Evolutionary conservation across 2,797 vertebrate species (phyloP).

Genomic region (Chelon labrosus): DNA sequence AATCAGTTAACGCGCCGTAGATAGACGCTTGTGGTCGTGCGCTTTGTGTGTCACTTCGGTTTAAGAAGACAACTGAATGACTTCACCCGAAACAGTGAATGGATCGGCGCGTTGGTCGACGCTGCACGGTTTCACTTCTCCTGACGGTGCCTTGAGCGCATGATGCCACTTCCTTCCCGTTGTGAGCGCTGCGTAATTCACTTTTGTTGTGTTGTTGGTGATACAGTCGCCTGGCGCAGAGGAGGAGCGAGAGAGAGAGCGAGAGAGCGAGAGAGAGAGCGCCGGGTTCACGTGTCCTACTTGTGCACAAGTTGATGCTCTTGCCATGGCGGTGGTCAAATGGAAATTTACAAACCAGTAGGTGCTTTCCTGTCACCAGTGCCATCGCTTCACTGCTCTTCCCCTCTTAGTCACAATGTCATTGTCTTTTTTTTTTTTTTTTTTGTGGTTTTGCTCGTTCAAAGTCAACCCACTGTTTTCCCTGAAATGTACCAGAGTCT

Average conservation of each 20-base stretch:
- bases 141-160: slow-evolving; percentile 13
- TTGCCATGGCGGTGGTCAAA: neutral
- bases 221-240: too few relatives aligned
- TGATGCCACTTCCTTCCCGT: slow-evolving; percentile 52
- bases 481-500: slow-evolving; percentile 43
- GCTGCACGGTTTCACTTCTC: slow-evolving; percentile 63
- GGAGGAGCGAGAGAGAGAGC: too few relatives aligned
- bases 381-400: neutral
- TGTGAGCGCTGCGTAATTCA: neutral
- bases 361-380: too few relatives aligned
- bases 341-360: neutral
- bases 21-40: neutral
- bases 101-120: slow-evolving; percentile 3
- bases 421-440: slow-evolving; percentile 2
- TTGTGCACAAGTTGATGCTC: neutral
- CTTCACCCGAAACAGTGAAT: slow-evolving; percentile 56
- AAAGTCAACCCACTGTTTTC: slow-evolving; percentile 45
- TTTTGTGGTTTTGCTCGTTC: slow-evolving; percentile 16
- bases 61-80: slow-evolving; percentile 50
- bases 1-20: neutral
- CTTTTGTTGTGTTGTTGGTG: neutral
- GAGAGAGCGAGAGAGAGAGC: too few relatives aligned
- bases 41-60: slow-evolving; percentile 16
- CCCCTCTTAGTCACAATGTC: slow-evolving; percentile 20
- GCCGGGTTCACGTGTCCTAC: neutral